Percentiles rank a stretch among this genome's conserved stretches.
Evolutionary conservation across 2,888 invertebrate genomes (phyloP).

Genomic region (Agapostemon virescens): DNA sequence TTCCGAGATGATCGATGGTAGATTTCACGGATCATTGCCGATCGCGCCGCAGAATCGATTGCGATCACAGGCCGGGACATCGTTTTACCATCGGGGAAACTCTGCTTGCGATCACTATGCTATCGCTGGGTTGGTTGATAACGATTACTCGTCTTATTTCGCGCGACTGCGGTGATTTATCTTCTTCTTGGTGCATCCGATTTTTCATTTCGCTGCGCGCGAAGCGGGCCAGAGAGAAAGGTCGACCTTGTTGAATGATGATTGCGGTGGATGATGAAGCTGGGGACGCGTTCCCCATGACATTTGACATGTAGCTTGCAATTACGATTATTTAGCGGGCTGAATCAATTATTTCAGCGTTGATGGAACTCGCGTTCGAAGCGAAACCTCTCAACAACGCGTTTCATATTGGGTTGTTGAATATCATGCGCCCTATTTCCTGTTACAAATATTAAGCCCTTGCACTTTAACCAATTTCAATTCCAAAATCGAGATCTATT

Average conservation of each 20-base stretch:
- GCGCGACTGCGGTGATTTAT: conserved; percentile 8
- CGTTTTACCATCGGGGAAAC: not conserved
- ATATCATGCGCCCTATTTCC: no score
- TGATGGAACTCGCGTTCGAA: not conserved
- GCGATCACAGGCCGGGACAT: not conserved
- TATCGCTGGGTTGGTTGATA: conserved; percentile 5
- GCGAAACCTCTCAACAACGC: no score
- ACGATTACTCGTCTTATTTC: conserved; percentile 16
- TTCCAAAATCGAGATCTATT: no score
- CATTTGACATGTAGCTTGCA: conserved; percentile 14
- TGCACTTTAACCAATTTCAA: no score
- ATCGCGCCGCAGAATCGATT: not conserved
- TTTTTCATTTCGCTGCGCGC: conserved; percentile 2
- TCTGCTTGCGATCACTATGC: not conserved
- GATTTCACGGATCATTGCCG: not conserved
- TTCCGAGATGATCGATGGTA: not conserved
- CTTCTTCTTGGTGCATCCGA: not conserved
- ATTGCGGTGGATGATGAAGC: conserved; percentile 25
- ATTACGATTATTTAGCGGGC: conserved; percentile 32
- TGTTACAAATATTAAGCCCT: no score
- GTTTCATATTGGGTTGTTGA: no score
- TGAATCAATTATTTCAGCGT: conserved; percentile 27
- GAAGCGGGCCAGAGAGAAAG: not conserved
- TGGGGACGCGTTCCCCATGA: conserved; percentile 18
- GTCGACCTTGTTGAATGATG: conserved; percentile 15